Base-by-base conservation (phyloP, 1,140 invertebrate genomes). In the Macrotrachela quadricornifera region DNA sequence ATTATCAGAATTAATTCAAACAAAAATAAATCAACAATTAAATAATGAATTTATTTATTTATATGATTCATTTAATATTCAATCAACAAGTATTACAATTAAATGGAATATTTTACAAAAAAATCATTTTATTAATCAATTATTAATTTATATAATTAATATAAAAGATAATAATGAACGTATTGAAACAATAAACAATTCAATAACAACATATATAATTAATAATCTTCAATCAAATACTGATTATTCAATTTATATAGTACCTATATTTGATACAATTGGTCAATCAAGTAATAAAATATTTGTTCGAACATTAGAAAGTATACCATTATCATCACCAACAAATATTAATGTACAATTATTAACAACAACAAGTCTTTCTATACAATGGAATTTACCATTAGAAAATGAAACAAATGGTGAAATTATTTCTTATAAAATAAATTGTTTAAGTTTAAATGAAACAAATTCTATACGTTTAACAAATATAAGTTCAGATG, bases 341-440 rank as follows among this genome's bases (percentile, higher is more conserved):
- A n/a, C 38, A 4, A 41, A 47, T 36, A 6, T 53, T 12, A 12
- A 47, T 6, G 16, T 47, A 0, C 14, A 53, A 53, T 14, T 53
- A 18, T 17, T 42, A 1, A 47, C 17, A 13, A 18, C n/a, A 30
- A 36, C 21, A 1, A 17, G 14, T 16, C 14, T 52, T 0, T 53
- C 51, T 2, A 41, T 53, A 8, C 42, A 43, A 47, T 53, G 51
- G 51, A 44, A 47, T 18, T 36, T 44, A n/a, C 44, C 51, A 36
- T 44, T 44, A 37, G 6, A 1, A 0, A 4, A 39, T 1, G 36
- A 8, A 11, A 17, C 14, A 0, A 53, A 53, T 36, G 51, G 51
- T 13, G 38, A 46, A 6, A 12, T 46, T 9, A 13, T 47, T 6
- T 44, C 44, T 9, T 53, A 53, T 38, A 17, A 41, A 15, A 41